These are phyloP conservation scores for Chloropsis cyanopogon DNA, from an alignment of 2,113 vertebrate species.

Conservation along the genomic window DNA sequence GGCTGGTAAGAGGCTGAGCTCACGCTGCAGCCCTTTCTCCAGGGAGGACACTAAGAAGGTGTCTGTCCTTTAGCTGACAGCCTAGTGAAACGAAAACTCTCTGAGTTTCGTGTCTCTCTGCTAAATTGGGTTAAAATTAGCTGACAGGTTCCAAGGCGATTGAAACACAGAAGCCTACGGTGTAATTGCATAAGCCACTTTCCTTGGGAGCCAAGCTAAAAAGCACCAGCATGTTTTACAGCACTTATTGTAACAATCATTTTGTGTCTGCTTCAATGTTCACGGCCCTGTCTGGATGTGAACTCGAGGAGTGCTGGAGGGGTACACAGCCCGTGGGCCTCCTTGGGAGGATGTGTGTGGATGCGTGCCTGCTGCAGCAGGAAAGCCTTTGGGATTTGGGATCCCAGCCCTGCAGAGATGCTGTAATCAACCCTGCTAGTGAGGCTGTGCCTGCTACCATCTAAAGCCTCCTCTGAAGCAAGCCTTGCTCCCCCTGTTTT, in stretches of 20 bases:
- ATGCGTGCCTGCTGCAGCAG: neutral
- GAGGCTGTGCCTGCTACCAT: neutral
- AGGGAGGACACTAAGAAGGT: neutral
- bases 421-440: neutral
- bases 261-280: neutral
- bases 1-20: neutral
- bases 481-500: neutral
- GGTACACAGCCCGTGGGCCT: neutral
- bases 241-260: neutral
- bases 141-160: constrained; percentile 26
- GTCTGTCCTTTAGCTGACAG: constrained; percentile 38
- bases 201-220: neutral
- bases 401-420: neutral
- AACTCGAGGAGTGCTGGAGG: neutral
- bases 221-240: neutral
- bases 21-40: neutral
- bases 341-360: neutral
- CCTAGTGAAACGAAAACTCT: neutral
- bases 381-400: neutral
- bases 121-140: constrained; percentile 49
- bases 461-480: neutral
- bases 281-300: neutral
- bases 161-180: neutral
- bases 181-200: constrained; percentile 34
- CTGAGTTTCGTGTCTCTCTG: neutral